These are phyloP conservation scores for Marmota flaviventris DNA, from an alignment of 2,113 vertebrate species.

Conservation along the genomic window DNA sequence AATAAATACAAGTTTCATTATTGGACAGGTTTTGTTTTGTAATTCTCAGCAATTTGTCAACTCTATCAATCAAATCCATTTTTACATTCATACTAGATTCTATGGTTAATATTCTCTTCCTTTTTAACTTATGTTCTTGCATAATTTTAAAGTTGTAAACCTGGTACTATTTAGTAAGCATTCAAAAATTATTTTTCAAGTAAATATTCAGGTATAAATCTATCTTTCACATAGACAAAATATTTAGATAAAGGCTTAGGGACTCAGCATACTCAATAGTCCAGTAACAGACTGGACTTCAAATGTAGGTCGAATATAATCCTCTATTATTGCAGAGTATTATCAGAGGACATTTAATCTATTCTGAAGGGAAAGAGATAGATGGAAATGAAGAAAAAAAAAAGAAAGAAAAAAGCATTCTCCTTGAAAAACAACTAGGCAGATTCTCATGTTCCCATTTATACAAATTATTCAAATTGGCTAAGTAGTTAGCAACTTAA, in stretches of 20 bases:
- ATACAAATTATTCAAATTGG: not conserved
- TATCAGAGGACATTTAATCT: not conserved
- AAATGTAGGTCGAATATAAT: not conserved
- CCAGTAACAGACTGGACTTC: not conserved
- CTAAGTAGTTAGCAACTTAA: not conserved
- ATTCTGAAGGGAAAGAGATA: not conserved
- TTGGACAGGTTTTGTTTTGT: fast-evolving
- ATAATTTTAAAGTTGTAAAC: not conserved
- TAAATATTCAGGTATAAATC: not conserved
- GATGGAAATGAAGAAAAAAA: not conserved
- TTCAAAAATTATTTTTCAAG: not conserved
- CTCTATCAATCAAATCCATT: not conserved
- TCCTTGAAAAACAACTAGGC: not conserved
- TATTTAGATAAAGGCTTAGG: not conserved
- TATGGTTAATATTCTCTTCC: not conserved
- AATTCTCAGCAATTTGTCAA: not conserved
- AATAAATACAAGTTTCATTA: not conserved
- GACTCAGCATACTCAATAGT: not conserved
- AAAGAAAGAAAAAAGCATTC: not conserved
- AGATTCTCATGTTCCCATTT: not conserved
- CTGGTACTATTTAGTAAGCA: not conserved
- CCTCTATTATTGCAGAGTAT: not conserved
- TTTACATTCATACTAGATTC: not conserved
- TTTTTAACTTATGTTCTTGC: not conserved
- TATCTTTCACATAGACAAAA: not conserved